These are phyloP conservation scores for Darevskia mixta DNA, from an alignment of 2,797 vertebrate species.

Conservation along the genomic window DNA sequence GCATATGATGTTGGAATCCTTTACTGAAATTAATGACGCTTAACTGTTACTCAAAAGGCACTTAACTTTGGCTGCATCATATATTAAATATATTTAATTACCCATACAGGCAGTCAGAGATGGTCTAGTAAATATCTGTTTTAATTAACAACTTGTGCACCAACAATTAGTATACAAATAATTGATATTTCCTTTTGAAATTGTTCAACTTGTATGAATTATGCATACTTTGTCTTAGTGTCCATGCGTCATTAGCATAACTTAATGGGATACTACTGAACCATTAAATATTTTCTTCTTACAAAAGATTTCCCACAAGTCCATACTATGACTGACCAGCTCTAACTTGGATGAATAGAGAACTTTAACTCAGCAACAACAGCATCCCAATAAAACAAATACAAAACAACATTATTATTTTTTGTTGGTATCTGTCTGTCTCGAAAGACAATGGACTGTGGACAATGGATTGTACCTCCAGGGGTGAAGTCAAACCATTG, in stretches of 20 bases:
- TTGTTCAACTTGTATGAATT: constrained; percentile 68
- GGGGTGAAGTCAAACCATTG: too few species aligned
- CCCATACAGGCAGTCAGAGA: constrained; percentile 41
- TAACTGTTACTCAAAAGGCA: background rate
- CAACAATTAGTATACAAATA: constrained; percentile 63
- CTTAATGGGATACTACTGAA: constrained; percentile 69
- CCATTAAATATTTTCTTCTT: constrained; percentile 64
- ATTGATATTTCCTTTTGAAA: constrained; percentile 63
- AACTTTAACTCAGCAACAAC: constrained; percentile 20
- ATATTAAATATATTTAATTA: constrained; percentile 33
- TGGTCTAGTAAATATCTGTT: constrained; percentile 44
- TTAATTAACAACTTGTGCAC: constrained; percentile 59
- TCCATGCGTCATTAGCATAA: constrained; percentile 70
- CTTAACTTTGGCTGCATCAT: background rate
- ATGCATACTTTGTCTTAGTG: constrained; percentile 62
- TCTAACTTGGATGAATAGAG: constrained; percentile 25
- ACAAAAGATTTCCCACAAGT: constrained; percentile 67
- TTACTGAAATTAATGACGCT: background rate
- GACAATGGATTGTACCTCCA: too few species aligned
- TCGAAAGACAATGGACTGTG: too few species aligned
- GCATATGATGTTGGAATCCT: background rate
- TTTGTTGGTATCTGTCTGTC: too few species aligned
- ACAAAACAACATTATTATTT: background rate
- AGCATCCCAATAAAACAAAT: background rate
- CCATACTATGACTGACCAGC: background rate